Percentiles rank a stretch among this genome's conserved stretches.
These are phyloP conservation scores for Phataginus tricuspis DNA, from an alignment of 2,797 vertebrate species.

Conservation along the genomic window DNA sequence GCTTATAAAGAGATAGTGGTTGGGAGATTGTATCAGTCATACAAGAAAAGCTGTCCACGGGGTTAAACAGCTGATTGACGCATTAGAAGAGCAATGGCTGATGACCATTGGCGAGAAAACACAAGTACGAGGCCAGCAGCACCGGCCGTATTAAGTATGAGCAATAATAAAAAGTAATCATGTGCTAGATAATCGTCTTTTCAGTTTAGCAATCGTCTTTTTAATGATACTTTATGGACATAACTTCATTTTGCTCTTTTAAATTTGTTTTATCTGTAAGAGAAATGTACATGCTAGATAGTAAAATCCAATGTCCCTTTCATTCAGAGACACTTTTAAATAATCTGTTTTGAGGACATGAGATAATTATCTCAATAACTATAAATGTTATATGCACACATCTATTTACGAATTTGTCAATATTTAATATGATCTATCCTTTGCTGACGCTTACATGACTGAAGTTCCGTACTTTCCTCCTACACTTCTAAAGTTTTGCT, in stretches of 20 bases:
- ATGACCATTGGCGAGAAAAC: neutral
- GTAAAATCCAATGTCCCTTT: neutral
- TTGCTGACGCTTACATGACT: neutral
- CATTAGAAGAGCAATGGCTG: neutral
- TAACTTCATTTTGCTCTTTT: neutral
- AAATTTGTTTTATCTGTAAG: neutral
- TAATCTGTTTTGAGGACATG: neutral
- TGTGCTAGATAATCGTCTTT: neutral
- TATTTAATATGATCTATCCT: neutral
- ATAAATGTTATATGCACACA: neutral
- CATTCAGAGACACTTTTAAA: neutral
- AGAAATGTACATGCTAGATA: neutral
- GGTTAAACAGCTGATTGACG: neutral
- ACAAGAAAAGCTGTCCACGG: neutral
- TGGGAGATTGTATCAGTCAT: neutral
- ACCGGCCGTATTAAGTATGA: neutral
- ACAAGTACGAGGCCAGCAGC: neutral
- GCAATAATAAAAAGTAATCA: neutral
- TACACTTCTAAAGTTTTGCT: neutral
- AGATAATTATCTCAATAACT: neutral
- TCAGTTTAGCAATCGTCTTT: neutral
- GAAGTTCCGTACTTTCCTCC: neutral
- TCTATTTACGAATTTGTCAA: neutral
- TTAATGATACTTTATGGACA: neutral
- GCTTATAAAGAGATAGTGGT: neutral